Evolutionary conservation across 2,888 invertebrate species (phyloP), one percentile per base, ranked within the genome.

Genomic region (Muscina levida): DNA sequence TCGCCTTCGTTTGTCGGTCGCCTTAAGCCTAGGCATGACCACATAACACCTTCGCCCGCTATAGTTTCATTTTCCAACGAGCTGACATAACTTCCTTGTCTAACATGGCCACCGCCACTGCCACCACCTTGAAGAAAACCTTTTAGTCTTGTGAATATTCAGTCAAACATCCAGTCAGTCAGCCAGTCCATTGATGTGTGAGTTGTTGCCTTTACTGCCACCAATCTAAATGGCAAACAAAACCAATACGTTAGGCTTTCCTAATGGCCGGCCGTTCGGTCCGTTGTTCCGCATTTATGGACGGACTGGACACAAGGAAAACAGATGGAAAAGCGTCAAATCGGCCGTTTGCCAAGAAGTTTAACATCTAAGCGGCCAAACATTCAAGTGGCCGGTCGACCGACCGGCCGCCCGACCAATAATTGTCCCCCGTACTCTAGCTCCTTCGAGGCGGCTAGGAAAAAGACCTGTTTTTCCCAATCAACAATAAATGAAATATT

Each of bases 211-310:
- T 53, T 51, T 53, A 13, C 53, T 24, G 24, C 17, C 59, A 22
- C 17, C 59, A 59, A 59, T 59, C 59, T 59, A 37, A 59, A 39
- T 62, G 39, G 62, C 42, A 57, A 57, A 57, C 31, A 57, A 57
- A 57, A 57, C 57, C 57, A 13, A 53, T 22, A 53, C 22, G 31
- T 31, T 31, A 8, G 3, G 31, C 31, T 31, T 53, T 53, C 48
- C 22, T 19, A 22, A 22, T 48, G 17, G 17, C 19, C 48, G 19
- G 19, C 22, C 17, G 5, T 53, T 37, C 15, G n/a, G 26, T 11
- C 6, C n/a, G 31, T 24, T 44, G 76, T 76, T 77, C 71, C 71
- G 71, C 76, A 66, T 66, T 71, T 66, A 65, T 71, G 65, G 71
- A 65, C 22, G 59, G 15, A 15, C 39, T 42, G 57, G 4, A 26